Evolutionary conservation across 2,888 invertebrate species (phyloP), one percentile per base, ranked within the genome.

Genomic region (Phytoseiulus persimilis): DNA sequence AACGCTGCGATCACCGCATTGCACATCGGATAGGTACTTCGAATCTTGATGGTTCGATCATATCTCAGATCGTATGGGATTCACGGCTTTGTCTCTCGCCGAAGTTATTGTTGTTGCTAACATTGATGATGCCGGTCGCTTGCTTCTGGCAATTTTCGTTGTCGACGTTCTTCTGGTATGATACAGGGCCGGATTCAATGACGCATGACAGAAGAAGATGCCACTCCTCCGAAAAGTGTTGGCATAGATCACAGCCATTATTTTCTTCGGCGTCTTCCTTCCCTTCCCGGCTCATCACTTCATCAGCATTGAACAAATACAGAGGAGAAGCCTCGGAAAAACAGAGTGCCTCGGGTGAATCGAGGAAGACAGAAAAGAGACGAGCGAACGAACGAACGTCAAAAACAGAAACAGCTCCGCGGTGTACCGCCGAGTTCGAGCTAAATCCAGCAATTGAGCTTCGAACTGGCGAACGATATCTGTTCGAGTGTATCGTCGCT

Each of bases 241-340:
- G 65, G 65, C 65, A 65, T 65, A 65, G 65, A 65, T 65, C 65
- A 65, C 65, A 65, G 65, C 65, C 65, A 65, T 65, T 65, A 65
- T 65, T 65, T 65, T 65, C 2, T 65, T 65, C 23, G 28, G 18
- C 65, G 65, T 65, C 65, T 14, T 28, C 28, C 65, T 14, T 18
- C 18, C 65, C 28, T 28, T 65, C 65, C 28, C 18, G 65, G 65
- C 23, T 23, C 65, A 65, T 65, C 65, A 65, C 65, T 65, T 65
- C 65, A 65, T 65, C 65, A 28, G 65, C 65, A 28, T 65, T 65
- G 65, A 2, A 65, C 65, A 65, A 65, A 65, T 65, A 65, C 65
- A 28, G 11, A 14, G 14, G 46, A 11, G 46, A 46, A 14, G 6
- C 9, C 46, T 46, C 46, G 14, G 46, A 46, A 6, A 14, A 65